Percentiles rank a stretch among this genome's conserved stretches.
These are phyloP conservation scores for Emmelina monodactyla DNA, from an alignment of 2,888 invertebrate species.

Conservation along the genomic window DNA sequence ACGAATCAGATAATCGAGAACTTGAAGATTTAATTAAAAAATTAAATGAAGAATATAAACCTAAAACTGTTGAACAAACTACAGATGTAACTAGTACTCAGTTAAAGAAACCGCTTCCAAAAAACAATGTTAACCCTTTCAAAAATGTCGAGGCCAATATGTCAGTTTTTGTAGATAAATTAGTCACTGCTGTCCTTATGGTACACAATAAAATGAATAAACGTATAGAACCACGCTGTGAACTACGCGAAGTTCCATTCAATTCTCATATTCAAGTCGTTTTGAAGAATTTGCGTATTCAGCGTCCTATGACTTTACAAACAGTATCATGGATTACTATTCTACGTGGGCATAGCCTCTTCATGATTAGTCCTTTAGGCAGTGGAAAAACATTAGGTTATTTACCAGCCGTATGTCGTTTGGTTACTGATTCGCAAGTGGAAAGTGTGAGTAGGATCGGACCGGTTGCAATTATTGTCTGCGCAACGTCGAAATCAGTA, in stretches of 20 bases:
- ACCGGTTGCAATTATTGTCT: slow-evolving; percentile 72
- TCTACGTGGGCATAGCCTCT: slow-evolving; percentile 69
- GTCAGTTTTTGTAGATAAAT: slow-evolving; percentile 49
- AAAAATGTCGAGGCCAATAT: slow-evolving; percentile 36
- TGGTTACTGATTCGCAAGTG: slow-evolving; percentile 50
- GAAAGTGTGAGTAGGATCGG: slow-evolving; percentile 47
- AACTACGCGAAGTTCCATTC: slow-evolving; percentile 37
- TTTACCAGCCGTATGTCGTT: slow-evolving; percentile 70
- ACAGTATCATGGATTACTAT: slow-evolving; percentile 76
- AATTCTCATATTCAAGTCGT: slow-evolving; percentile 29
- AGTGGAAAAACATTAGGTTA: slow-evolving; percentile 78
- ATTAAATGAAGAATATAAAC: too few species aligned
- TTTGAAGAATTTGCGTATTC: slow-evolving; percentile 35
- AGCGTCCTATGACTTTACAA: slow-evolving; percentile 65
- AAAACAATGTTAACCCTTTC: slow-evolving; percentile 40
- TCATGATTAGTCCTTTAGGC: slow-evolving; percentile 66
- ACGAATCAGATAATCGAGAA: too few species aligned
- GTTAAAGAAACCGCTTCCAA: too few species aligned
- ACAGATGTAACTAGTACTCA: too few species aligned
- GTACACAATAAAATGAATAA: slow-evolving; percentile 45
- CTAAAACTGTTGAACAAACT: slow-evolving; percentile 25
- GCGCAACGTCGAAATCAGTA: slow-evolving; percentile 67
- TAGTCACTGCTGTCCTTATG: slow-evolving; percentile 42
- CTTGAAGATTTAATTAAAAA: too few species aligned
- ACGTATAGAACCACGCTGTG: slow-evolving; percentile 29